Conservation (phyloP, 2,113 vertebrate genomes). For the Amia ocellicauda region DNA sequence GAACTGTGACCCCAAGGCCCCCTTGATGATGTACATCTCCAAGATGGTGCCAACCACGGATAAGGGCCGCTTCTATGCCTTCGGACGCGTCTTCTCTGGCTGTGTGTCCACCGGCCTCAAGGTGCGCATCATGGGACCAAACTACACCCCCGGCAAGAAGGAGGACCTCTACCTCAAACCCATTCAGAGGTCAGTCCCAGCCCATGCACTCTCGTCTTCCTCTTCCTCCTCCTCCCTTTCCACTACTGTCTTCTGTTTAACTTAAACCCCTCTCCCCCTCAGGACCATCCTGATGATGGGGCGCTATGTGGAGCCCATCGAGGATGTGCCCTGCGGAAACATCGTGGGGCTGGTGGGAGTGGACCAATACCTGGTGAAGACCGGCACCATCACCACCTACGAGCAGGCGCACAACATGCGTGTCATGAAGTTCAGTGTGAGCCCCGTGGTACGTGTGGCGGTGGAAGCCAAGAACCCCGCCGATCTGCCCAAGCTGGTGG, state of each 20-base stretch:
- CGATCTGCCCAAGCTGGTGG: slow-evolving; percentile 90
- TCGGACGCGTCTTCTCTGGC: slow-evolving; percentile 92
- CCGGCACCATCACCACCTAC: slow-evolving; percentile 90
- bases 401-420: slow-evolving; percentile 94
- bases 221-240: too few species aligned
- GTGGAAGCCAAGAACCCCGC: slow-evolving; percentile 92
- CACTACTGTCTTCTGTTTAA: too few species aligned
- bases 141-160: slow-evolving; percentile 91
- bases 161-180: slow-evolving; percentile 92
- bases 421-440: slow-evolving; percentile 97
- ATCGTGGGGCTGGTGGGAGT: slow-evolving; percentile 93
- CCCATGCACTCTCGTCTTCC: too few species aligned
- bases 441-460: slow-evolving; percentile 88
- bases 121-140: slow-evolving; percentile 95
- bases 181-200: slow-evolving; percentile 82
- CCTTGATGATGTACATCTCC: slow-evolving; percentile 98
- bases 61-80: slow-evolving; percentile 94
- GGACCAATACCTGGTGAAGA: slow-evolving; percentile 92
- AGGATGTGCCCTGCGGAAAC: slow-evolving; percentile 94
- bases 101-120: slow-evolving; percentile 84
- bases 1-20: slow-evolving; percentile 90
- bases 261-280: rapidly evolving
- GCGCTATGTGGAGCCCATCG: slow-evolving; percentile 87
- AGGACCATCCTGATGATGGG: slow-evolving; percentile 98
- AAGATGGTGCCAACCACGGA: slow-evolving; percentile 96